phyloP scores from a whole-genome alignment of 2,113 vertebrate genomes.

The Neopipo cinnamomea region DNA sequence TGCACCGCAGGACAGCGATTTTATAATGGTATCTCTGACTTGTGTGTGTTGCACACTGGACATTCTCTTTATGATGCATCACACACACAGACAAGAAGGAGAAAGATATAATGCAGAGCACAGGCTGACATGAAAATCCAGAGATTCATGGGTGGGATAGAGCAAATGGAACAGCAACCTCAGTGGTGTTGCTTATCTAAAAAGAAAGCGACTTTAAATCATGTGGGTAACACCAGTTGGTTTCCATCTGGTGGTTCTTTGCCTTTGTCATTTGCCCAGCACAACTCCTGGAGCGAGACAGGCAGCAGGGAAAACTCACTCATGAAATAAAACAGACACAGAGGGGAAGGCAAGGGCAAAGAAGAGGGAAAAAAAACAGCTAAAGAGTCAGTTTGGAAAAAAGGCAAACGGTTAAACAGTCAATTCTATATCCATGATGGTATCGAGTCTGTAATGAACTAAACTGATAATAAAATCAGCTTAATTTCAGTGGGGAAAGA shows the following conservation, averaged over 20 bases:
- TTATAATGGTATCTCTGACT: background rate
- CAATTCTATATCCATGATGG: background rate
- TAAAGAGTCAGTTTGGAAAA: background rate
- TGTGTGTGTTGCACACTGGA: background rate
- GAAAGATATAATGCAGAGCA: background rate
- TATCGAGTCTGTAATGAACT: background rate
- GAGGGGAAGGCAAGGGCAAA: background rate
- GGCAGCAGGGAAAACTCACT: background rate
- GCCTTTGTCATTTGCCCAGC: background rate
- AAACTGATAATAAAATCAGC: background rate
- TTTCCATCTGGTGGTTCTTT: background rate
- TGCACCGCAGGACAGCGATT: background rate
- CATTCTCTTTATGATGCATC: background rate
- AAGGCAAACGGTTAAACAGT: background rate
- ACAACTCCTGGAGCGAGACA: background rate
- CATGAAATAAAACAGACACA: background rate
- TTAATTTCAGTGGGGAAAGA: background rate
- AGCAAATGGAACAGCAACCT: background rate
- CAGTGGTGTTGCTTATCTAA: background rate
- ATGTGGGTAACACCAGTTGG: background rate
- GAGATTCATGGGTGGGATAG: background rate
- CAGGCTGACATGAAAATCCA: background rate
- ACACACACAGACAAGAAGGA: background rate
- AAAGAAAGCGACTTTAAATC: background rate
- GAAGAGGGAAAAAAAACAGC: background rate